phyloP scores from a whole-genome alignment of 2,888 invertebrate species.

The Flabesymbios commensalis region DNA sequence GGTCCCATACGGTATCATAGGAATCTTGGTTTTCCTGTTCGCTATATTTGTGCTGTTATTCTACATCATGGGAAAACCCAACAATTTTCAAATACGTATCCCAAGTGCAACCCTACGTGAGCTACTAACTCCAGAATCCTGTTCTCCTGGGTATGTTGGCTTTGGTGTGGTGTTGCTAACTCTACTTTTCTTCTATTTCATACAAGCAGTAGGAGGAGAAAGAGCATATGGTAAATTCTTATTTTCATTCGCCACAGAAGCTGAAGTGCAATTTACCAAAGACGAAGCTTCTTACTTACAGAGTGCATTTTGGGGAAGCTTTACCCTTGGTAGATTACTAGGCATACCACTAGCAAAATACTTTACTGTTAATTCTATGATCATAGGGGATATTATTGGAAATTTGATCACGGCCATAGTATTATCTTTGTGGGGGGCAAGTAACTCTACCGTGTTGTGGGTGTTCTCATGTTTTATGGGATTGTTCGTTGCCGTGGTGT shows the following conservation, averaged over 20 bases:
- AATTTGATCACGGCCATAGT: conserved; percentile 31
- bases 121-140: conserved; percentile 36
- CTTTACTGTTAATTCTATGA: conserved; percentile 35
- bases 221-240: conserved; percentile 42
- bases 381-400: conserved; percentile 35
- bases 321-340: conserved; percentile 36
- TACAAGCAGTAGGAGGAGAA: conserved; percentile 42
- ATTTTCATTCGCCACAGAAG: conserved; percentile 41
- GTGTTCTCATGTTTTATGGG: conserved; percentile 35
- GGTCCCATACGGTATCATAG: conserved; percentile 1
- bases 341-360: conserved; percentile 38
- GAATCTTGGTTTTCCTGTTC: not conserved
- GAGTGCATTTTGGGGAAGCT: conserved; percentile 43
- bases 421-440: conserved; percentile 34
- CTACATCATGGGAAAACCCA: no score
- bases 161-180: conserved; percentile 37
- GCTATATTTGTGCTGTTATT: not conserved
- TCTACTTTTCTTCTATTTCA: conserved; percentile 38
- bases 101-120: no score
- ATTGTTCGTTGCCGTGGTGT: conserved; percentile 39
- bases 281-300: conserved; percentile 39
- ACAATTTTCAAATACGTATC: no score
- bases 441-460: conserved; percentile 37
- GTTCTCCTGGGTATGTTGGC: conserved; percentile 34
- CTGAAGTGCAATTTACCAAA: conserved; percentile 36